phyloP scores from a whole-genome alignment of 1,140 invertebrate species.

The Hirudo medicinalis region DNA sequence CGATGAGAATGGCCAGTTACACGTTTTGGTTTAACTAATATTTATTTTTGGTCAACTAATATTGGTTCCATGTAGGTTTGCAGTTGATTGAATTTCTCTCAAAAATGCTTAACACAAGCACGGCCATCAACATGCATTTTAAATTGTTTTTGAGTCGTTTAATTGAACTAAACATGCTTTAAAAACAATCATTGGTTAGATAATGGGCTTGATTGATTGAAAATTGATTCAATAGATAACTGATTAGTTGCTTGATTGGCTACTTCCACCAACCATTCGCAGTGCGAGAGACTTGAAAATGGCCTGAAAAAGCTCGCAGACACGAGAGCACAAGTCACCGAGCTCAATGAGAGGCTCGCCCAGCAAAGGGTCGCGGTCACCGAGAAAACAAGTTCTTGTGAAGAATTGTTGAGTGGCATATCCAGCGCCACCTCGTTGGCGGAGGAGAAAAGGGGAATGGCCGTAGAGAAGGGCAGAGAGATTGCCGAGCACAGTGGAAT shows the following conservation, averaged over 20 bases:
- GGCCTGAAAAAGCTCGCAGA: slow-evolving; percentile 65
- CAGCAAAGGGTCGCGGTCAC: slow-evolving; percentile 61
- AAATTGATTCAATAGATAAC: too few relatives aligned
- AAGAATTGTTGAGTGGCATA: slow-evolving; percentile 55
- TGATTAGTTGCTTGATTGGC: too few relatives aligned
- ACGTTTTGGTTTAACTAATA: neutral
- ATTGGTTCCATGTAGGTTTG: too few relatives aligned
- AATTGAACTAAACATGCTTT: too few relatives aligned
- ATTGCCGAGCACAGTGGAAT: slow-evolving; percentile 63
- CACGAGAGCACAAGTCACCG: slow-evolving; percentile 56
- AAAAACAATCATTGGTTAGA: too few relatives aligned
- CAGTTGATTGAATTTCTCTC: too few relatives aligned
- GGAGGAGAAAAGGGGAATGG: slow-evolving; percentile 59
- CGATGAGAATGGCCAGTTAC: neutral
- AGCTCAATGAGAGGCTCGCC: slow-evolving; percentile 59
- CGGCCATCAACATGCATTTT: too few relatives aligned
- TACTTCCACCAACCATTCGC: slow-evolving; percentile 13
- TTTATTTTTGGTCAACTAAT: too few relatives aligned
- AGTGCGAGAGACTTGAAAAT: slow-evolving; percentile 54
- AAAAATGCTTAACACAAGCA: too few relatives aligned
- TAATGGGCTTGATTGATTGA: too few relatives aligned
- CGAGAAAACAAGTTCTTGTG: slow-evolving; percentile 60
- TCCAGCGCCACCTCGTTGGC: slow-evolving; percentile 50
- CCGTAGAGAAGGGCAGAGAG: slow-evolving; percentile 60
- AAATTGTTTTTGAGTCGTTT: too few relatives aligned